These are phyloP conservation scores for Aleiodes sp. DNA, from an alignment of 1,140 invertebrate species.

Conservation along the genomic window DNA sequence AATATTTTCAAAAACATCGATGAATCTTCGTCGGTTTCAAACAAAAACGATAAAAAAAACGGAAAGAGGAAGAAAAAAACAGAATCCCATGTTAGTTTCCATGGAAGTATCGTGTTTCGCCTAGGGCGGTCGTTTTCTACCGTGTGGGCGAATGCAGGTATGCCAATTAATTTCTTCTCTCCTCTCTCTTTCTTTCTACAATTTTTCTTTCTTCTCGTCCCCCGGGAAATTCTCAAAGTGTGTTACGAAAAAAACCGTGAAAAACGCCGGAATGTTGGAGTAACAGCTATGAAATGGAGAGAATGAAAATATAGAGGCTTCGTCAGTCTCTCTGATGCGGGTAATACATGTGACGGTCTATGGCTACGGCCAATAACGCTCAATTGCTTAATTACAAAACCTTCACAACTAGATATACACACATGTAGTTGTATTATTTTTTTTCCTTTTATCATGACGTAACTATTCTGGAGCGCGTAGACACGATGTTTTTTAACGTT, in stretches of 20 bases:
- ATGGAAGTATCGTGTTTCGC: conserved; percentile 13
- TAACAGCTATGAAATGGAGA: neutral
- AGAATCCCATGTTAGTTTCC: conserved; percentile 1
- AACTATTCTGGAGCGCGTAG: conserved; percentile 11
- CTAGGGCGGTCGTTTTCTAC: neutral
- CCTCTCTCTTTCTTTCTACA: neutral
- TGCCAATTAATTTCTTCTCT: conserved; percentile 13
- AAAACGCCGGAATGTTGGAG: neutral
- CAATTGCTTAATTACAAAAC: conserved; percentile 31
- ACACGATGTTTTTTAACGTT: conserved; percentile 20
- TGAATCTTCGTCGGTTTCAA: neutral
- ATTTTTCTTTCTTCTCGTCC: no score
- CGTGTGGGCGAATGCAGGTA: conserved; percentile 9
- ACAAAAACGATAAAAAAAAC: neutral
- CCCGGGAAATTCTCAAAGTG: neutral
- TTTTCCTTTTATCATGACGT: conserved; percentile 27
- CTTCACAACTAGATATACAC: conserved; percentile 22
- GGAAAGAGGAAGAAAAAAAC: neutral
- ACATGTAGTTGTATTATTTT: neutral
- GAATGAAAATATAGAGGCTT: neutral
- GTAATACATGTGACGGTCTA: conserved; percentile 10
- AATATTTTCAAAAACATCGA: neutral
- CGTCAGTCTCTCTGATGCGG: conserved; percentile 24
- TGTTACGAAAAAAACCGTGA: neutral
- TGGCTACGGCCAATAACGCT: conserved; percentile 26